These are phyloP conservation scores for Myopa testacea DNA, from an alignment of 2,888 invertebrate species.

Conservation along the genomic window DNA sequence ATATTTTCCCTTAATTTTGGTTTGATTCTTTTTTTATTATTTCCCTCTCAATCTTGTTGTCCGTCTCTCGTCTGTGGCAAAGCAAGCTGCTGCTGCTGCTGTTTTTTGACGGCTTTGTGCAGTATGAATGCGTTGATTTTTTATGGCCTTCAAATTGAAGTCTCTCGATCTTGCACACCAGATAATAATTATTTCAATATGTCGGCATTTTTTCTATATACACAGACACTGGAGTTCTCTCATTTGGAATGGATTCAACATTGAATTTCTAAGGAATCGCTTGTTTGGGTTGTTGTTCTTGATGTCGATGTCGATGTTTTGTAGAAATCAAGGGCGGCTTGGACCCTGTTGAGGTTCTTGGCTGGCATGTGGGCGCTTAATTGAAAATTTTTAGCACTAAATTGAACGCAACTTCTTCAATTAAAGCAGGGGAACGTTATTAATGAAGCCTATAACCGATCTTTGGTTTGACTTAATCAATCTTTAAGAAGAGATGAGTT, in stretches of 20 bases:
- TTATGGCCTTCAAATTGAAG: slow-evolving; percentile 64
- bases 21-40: not conserved
- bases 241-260: slow-evolving; percentile 34
- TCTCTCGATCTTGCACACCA: slow-evolving; percentile 60
- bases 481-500: too few species aligned
- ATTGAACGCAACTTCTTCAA: slow-evolving; percentile 31
- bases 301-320: not conserved
- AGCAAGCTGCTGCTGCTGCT: not conserved
- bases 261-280: slow-evolving; percentile 60
- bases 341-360: not conserved
- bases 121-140: slow-evolving; percentile 63
- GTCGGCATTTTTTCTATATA: slow-evolving; percentile 43
- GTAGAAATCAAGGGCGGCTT: slow-evolving; percentile 40
- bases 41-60: not conserved
- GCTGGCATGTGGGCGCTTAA: slow-evolving; percentile 16
- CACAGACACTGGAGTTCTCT: not conserved
- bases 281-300: slow-evolving; percentile 18
- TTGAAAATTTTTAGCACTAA: slow-evolving; percentile 34
- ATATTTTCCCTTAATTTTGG: not conserved
- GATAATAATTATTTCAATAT: slow-evolving; percentile 67
- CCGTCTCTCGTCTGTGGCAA: not conserved
- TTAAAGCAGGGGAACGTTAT: slow-evolving; percentile 18
- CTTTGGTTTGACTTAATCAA: not conserved
- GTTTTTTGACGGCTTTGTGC: slow-evolving; percentile 58
- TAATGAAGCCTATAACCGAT: slow-evolving; percentile 31